These are phyloP conservation scores for Ceraclea dissimilis DNA, from an alignment of 2,888 invertebrate genomes.

Conservation along the genomic window DNA sequence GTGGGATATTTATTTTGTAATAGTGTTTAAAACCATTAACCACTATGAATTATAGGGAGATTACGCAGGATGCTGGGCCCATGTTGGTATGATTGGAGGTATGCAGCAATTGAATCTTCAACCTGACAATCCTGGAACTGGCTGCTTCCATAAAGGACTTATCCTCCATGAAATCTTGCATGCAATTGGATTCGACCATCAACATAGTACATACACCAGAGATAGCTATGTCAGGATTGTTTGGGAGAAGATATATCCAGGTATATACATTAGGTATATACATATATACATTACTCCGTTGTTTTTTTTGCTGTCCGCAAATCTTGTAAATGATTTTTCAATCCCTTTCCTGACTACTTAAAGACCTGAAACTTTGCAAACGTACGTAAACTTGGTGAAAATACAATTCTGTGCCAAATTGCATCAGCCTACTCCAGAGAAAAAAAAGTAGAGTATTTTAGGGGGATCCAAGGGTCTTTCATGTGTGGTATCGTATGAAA, in stretches of 20 bases:
- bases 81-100: constrained; percentile 36
- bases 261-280: constrained; percentile 36
- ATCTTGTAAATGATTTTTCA: no score
- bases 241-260: constrained; percentile 61
- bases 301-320: no score
- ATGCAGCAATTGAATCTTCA: constrained; percentile 46
- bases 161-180: constrained; percentile 74
- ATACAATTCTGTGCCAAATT: no score
- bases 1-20: no score
- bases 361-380: no score
- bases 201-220: constrained; percentile 71
- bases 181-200: constrained; percentile 74
- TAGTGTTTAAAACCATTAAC: no score
- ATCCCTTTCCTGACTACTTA: no score
- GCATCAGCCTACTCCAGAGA: no score
- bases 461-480: no score
- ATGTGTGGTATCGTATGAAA: constrained; percentile 48
- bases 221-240: constrained; percentile 46
- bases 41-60: constrained; percentile 61
- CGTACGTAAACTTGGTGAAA: no score
- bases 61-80: constrained; percentile 48
- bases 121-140: constrained; percentile 39
- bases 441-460: no score
- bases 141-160: constrained; percentile 55
- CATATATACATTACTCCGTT: no score